A percentile compares a stretch with the other conserved stretches of the same genome.
Conservation (phyloP, 1,140 invertebrate genomes). For the Pteromalus puparum region DNA sequence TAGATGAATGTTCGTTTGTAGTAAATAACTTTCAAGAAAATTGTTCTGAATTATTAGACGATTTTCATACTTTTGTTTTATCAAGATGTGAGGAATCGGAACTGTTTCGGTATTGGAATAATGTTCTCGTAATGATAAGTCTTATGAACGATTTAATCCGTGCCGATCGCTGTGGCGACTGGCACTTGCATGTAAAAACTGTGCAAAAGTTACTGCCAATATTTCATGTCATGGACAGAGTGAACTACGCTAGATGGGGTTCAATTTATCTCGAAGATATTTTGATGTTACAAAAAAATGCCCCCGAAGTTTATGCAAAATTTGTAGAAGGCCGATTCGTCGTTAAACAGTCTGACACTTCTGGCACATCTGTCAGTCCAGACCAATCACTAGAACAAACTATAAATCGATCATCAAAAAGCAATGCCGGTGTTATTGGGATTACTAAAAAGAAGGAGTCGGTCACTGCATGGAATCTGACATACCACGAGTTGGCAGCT, state of each 20-base stretch:
- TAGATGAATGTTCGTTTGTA: background rate
- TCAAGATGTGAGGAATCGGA: background rate
- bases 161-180: slow-evolving; percentile 46
- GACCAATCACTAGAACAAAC: slow-evolving; percentile 30
- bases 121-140: slow-evolving; percentile 9
- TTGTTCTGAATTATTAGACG: background rate
- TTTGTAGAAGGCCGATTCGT: background rate
- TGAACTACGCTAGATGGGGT: slow-evolving; percentile 48
- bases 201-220: slow-evolving; percentile 42
- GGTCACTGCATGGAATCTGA: background rate
- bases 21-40: background rate
- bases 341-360: background rate
- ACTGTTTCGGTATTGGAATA: slow-evolving; percentile 29
- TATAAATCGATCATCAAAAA: background rate
- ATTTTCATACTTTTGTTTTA: slow-evolving; percentile 20
- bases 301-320: background rate
- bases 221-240: slow-evolving; percentile 40
- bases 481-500: slow-evolving; percentile 1
- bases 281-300: background rate
- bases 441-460: background rate
- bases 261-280: slow-evolving; percentile 46
- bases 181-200: slow-evolving; percentile 37
- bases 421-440: background rate
- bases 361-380: background rate
- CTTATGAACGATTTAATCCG: slow-evolving; percentile 30